Evolutionary conservation across 2,888 invertebrate genomes (phyloP).

Genomic region (Neoascia interrupta): DNA sequence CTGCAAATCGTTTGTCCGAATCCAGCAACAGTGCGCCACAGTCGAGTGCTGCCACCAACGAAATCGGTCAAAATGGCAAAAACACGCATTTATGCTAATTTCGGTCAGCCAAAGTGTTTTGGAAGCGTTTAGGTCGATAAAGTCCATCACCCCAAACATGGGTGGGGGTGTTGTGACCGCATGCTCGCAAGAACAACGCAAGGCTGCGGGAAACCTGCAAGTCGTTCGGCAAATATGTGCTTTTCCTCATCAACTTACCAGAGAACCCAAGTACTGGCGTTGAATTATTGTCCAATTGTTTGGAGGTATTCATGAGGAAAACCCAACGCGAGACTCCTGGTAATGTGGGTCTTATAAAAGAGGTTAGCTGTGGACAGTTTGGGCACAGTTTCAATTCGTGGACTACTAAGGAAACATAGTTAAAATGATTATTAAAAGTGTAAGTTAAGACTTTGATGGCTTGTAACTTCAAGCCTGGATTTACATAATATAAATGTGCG

Average conservation of each 20-base stretch:
- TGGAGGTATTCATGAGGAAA: constrained; percentile 60
- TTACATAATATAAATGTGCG: no score
- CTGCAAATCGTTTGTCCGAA: no score
- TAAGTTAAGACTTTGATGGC: constrained; percentile 66
- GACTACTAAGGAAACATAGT: constrained; percentile 53
- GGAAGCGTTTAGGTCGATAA: constrained; percentile 66
- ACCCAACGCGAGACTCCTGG: constrained; percentile 7
- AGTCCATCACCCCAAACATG: constrained; percentile 39
- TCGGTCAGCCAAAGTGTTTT: constrained; percentile 31
- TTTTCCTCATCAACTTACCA: background rate
- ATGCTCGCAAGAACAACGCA: constrained; percentile 57
- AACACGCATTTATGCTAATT: constrained; percentile 60
- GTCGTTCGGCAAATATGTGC: constrained; percentile 25
- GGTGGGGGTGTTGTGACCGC: background rate
- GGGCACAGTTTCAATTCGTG: constrained; percentile 58
- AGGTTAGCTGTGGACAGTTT: constrained; percentile 12
- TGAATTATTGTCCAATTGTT: constrained; percentile 68
- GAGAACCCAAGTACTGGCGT: constrained; percentile 1
- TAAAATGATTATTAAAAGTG: constrained; percentile 76
- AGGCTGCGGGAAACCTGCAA: constrained; percentile 58
- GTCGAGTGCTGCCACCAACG: constrained; percentile 29
- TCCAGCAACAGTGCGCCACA: no score
- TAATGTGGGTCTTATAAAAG: constrained; percentile 56
- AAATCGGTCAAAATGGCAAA: constrained; percentile 13
- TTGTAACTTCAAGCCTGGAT: background rate